Conservation (phyloP, 2,888 invertebrate species). For the Synergus laeviventris region DNA sequence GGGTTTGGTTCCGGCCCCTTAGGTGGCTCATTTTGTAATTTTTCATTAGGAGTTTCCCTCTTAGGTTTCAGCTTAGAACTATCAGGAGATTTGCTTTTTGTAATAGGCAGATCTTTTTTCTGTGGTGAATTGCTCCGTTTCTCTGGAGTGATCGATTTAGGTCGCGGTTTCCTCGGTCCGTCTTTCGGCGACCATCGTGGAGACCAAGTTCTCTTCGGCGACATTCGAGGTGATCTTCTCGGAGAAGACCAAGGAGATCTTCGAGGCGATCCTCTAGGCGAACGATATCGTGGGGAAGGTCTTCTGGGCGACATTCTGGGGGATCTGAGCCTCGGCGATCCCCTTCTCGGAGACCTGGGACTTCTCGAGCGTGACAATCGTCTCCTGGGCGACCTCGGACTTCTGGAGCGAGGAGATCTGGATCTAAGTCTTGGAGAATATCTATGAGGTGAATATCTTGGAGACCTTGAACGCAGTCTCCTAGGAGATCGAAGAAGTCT, state of each 20-base stretch:
- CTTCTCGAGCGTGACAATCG: constrained; percentile 45
- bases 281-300: constrained; percentile 45
- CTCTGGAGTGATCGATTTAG: constrained; percentile 60
- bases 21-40: constrained; percentile 24
- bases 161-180: constrained; percentile 55
- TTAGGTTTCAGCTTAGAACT: constrained; percentile 42
- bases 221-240: constrained; percentile 62
- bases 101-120: constrained; percentile 44
- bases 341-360: constrained; percentile 42
- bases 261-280: constrained; percentile 54
- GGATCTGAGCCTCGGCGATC: constrained; percentile 46
- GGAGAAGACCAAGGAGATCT: constrained; percentile 47
- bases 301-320: constrained; percentile 53
- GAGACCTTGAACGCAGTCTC: constrained; percentile 60
- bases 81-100: constrained; percentile 48
- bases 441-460: constrained; percentile 59
- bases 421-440: constrained; percentile 57
- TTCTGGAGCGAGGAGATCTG: constrained; percentile 48
- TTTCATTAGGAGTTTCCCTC: constrained; percentile 53
- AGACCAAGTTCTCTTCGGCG: constrained; percentile 56
- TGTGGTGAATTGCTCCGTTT: constrained; percentile 48
- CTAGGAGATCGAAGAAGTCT: constrained; percentile 57
- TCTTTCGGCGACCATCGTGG: constrained; percentile 66
- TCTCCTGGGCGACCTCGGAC: constrained; percentile 56
- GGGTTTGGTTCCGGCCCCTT: constrained; percentile 41